Conservation (phyloP, 30 jellyfish, hydroid and myxozoan species). For the Hydra vulgaris region DNA sequence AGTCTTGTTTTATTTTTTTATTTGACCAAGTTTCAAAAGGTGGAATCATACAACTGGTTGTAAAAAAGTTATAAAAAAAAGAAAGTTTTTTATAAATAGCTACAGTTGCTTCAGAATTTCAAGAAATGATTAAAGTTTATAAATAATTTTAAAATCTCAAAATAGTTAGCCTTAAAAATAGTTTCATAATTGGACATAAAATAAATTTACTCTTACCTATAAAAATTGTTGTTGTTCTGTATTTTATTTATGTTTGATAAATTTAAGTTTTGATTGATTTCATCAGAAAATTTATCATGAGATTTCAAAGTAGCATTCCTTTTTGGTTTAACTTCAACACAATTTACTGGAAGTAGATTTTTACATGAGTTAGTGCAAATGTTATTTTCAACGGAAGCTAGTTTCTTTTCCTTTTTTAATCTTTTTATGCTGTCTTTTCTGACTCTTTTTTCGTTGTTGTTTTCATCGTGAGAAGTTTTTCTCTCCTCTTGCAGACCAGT, state of each 20-base stretch:
- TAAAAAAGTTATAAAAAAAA: not conserved
- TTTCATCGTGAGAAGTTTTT: not conserved
- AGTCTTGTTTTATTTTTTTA: constrained; percentile 12
- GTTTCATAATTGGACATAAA: too few relatives aligned
- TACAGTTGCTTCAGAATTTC: too few relatives aligned
- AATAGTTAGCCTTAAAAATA: not conserved
- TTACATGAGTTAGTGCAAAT: too few relatives aligned
- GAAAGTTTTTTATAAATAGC: too few relatives aligned
- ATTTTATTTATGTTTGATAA: too few relatives aligned
- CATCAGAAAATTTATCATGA: not conserved
- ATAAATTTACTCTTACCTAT: too few relatives aligned
- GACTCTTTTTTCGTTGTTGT: not conserved
- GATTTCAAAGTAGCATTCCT: not conserved
- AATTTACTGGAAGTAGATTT: not conserved
- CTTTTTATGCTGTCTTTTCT: not conserved
- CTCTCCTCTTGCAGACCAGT: not conserved
- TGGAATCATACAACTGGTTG: not conserved
- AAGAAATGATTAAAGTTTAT: not conserved
- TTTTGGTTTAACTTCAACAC: not conserved
- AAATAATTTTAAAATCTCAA: not conserved
- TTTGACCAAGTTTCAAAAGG: constrained; percentile 31
- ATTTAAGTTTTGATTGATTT: not conserved
- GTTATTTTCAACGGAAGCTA: too few relatives aligned
- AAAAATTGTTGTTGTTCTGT: too few relatives aligned
- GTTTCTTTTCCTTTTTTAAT: not conserved